Evolutionary conservation across 2,888 invertebrate genomes (phyloP).

Genomic region (Andrena trimmerana): DNA sequence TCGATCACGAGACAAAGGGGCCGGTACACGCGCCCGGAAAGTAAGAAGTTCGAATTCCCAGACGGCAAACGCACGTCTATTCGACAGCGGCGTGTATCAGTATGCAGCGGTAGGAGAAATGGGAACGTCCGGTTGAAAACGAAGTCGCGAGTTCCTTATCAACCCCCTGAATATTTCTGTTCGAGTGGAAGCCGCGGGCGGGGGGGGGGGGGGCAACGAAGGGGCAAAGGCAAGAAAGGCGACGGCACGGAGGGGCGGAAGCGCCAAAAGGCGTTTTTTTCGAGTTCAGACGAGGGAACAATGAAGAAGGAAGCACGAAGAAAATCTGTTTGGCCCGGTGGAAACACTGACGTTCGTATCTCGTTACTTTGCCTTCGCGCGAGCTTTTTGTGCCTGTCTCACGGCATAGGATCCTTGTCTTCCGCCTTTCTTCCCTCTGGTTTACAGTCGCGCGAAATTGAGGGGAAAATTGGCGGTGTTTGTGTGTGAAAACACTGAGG

Average conservation of each 20-base stretch:
- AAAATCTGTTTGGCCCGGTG: constrained; percentile 36
- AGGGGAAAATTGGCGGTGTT: constrained; percentile 14
- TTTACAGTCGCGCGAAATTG: constrained; percentile 10
- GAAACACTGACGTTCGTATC: constrained; percentile 13
- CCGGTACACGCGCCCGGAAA: neutral
- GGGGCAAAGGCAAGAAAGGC: constrained; percentile 9
- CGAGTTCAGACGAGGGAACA: constrained; percentile 25
- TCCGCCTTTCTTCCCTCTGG: neutral
- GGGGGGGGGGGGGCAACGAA: neutral
- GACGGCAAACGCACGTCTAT: constrained; percentile 27
- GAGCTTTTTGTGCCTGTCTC: neutral
- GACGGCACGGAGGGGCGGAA: constrained; percentile 12
- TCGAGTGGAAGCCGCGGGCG: constrained; percentile 7
- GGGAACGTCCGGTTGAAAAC: constrained; percentile 34
- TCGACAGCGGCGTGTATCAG: constrained; percentile 16
- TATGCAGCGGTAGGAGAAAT: constrained; percentile 6
- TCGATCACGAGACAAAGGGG: constrained; percentile 40
- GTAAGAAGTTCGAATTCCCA: constrained; percentile 43
- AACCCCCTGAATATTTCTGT: constrained; percentile 55
- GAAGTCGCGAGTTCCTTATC: constrained; percentile 49
- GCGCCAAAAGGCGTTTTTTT: constrained; percentile 31
- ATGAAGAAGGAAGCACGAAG: constrained; percentile 21
- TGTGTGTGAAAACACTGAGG: constrained; percentile 7
- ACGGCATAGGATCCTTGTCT: constrained; percentile 15
- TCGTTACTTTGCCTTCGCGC: constrained; percentile 30